Evolutionary conservation across 2,113 vertebrate species (phyloP).

Genomic region (Glareola pratincola): DNA sequence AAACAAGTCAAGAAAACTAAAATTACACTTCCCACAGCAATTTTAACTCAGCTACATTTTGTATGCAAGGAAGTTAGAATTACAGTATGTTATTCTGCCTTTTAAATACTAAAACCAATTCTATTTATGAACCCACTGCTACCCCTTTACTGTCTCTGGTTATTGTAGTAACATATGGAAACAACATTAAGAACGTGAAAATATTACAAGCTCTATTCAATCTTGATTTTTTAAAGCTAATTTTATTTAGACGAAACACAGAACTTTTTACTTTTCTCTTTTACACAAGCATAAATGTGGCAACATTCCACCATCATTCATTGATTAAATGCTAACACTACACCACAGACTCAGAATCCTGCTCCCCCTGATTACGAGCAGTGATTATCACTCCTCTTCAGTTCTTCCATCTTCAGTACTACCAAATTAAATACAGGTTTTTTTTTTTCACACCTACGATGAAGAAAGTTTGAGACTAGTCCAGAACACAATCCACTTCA

Average conservation of each 20-base stretch:
- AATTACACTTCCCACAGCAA: background rate
- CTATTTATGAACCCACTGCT: background rate
- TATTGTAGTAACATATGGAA: background rate
- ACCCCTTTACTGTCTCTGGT: background rate
- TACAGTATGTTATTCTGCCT: background rate
- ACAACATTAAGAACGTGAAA: background rate
- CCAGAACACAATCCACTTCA: background rate
- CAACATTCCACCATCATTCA: background rate
- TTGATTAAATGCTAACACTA: background rate
- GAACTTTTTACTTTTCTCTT: background rate
- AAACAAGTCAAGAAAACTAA: background rate
- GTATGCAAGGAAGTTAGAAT: background rate
- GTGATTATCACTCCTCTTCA: background rate
- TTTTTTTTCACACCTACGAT: background rate
- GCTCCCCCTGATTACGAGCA: background rate
- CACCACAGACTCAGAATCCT: background rate
- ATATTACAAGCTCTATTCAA: background rate
- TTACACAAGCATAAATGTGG: background rate
- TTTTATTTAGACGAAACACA: background rate
- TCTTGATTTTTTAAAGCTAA: background rate
- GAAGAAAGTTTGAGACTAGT: background rate
- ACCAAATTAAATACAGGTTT: background rate
- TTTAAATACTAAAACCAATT: background rate
- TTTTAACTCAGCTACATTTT: background rate
- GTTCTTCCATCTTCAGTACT: background rate